Evolutionary conservation across 92 coral and sea anemone species (phyloP), one percentile per base, ranked within the genome.

Genomic region (Ricordea florida): DNA sequence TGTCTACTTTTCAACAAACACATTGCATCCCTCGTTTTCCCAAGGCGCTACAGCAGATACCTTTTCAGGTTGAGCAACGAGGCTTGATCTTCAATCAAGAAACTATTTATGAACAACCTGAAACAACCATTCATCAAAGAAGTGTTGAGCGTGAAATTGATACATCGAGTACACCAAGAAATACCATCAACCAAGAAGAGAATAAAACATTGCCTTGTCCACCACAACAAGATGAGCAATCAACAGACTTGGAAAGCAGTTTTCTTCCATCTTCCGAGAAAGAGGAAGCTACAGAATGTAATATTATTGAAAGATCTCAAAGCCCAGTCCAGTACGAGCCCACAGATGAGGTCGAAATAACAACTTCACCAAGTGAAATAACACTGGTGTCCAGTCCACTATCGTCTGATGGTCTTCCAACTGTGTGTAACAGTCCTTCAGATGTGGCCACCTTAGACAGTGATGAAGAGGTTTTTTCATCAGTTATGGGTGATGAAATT

Each of bases 321-420:
- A 56, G 64, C 20, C 77, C 53, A 37, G 6, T 6, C 16, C 66
- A 43, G 0, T 24, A 10, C 6, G 41, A 42, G 8, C 25, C 56
- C 30, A 37, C 43, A 6, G 77, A 56, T 1, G 49, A 55, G 2
- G 21, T 20, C 20, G 65, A 70, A 17, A 7, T 20, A 17, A 17
- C 7, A 29, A 51, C 27, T 32, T 73, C 80, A 3, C 69, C 70
- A 58, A 73, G 80, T 48, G 58, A 73, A 16, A 59, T 58, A 0
- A 73, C 80, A 23, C 9, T 73, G 36, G 69, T 73, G 16, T 47
- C 60, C 34, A 73, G 80, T 47, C 80, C 80, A 31, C 3, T 36
- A 21, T 73, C 70, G 3, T 73, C 80, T 37, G 80, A 73, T 59
- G 80, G 71, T 45, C 21, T 47, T 21, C 70, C 33, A 24, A 73